Evolutionary conservation across 2,113 vertebrate species (phyloP), one percentile per base, ranked within the genome.

Genomic region (Nyctereutes procyonoides): DNA sequence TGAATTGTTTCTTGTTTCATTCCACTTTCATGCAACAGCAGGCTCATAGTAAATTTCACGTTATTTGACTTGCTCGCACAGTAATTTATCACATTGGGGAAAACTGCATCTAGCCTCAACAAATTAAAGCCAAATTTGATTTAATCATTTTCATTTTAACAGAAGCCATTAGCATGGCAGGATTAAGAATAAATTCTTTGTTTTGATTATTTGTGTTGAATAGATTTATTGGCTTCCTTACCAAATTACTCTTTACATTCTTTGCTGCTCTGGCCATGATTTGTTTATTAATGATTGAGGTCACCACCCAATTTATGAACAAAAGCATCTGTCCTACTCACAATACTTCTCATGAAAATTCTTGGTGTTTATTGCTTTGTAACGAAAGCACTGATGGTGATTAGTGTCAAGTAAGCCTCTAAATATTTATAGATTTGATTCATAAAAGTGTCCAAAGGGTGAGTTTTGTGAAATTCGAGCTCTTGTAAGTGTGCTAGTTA

Each of bases 111-210:
- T 97, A 95, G 89, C 80, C 60, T 97, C 95, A 98, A 97, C 67
- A 98, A 98, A 98, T 98, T 97, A 97, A 98, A 98, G 95, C 92
- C 93, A 98, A 97, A 98, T 96, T 97, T 95, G 86, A 97, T 97
- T 98, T 98, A 98, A 98, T 98, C 28, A 95, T 98, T 98, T 98
- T 98, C 74, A 86, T 92, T 98, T 98, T 96, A 98, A 97, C 95
- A 96, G 98, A 96, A 97, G 69, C 92, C 76, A 98, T 98, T 98
- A 98, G 85, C 90, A 87, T 81, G 76, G 93, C 83, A 97, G 62
- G 95, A 96, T 97, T 97, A 98, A 96, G 81, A 93, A 97, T 96
- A 98, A 98, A 98, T 95, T 94, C 88, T 98, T 95, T 93, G 95
- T 98, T 98, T 97, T 97, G 96, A 97, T 97, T 98, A 96, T 98